Base-by-base conservation (phyloP, 2,888 invertebrate species). In the Brenthis ino region DNA sequence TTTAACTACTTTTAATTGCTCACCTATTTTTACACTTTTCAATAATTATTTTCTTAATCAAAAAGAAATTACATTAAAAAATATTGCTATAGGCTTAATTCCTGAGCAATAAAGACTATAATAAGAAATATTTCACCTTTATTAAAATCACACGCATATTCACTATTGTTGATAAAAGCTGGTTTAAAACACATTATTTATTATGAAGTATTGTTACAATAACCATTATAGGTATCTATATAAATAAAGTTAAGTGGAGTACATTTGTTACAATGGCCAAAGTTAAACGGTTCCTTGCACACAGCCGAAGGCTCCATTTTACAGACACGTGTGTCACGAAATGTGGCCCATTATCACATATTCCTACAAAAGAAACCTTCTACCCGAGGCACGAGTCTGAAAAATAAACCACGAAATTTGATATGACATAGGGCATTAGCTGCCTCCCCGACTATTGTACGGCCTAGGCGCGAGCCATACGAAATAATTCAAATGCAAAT, bases 401-500 rank as follows among this genome's bases (percentile, higher is more conserved):
- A 90, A 92, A 90, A 90, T 90, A 86, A 87, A 84, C 87, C 89
- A 88, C 84, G 91, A 91, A 93, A 93, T 92, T 87, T 86, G 90
- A 93, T 92, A 92, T 86, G 87, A 84, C 85, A 84, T 82, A 83
- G 71, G 84, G 85, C 82, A 87, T 88, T 86, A 85, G 86, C 85
- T 65, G 81, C 77, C 81, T 86, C 85, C 87, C 82, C 83, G 82
- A 80, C 85, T 82, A 91, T 91, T 91, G 91, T 91, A 78, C 82
- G 84, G 82, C 83, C 82, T 83, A 82, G 87, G 86, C 89, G 87
- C 87, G 88, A 87, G 85, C 83, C 84, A 81, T 83, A 89, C 86
- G 81, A 89, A 91, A 91, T 91, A 88, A 89, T 92, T 93, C 92
- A 92, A 91, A 93, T 93, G 92, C 93, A 93, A 93, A 93, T 93